Conservation (phyloP, 2,797 vertebrate genomes). For the Linurgus olivaceus region DNA sequence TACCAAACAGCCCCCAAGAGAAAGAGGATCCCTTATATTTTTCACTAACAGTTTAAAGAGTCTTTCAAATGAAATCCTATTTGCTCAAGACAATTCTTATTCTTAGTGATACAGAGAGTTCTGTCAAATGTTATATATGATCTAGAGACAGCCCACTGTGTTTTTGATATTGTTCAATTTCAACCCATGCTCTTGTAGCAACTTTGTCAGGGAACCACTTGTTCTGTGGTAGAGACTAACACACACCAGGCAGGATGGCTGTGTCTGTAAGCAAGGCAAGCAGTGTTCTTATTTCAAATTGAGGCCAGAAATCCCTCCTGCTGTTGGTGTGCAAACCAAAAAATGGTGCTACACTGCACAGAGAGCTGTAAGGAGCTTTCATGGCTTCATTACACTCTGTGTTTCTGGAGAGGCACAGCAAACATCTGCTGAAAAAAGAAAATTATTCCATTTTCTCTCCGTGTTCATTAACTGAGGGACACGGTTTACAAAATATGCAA, state of each 20-base stretch:
- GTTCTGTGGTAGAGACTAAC: neutral
- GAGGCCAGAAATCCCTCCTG: neutral
- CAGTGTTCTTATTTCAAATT: rapidly evolving
- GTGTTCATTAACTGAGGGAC: neutral
- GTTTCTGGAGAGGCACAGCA: neutral
- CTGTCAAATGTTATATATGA: neutral
- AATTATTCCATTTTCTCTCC: neutral
- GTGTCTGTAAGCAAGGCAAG: neutral
- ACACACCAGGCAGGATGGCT: neutral
- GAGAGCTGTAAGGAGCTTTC: neutral
- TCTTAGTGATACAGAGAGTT: neutral
- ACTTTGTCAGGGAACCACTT: neutral
- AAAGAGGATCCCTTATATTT: neutral
- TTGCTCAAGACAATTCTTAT: neutral
- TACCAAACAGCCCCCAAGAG: neutral
- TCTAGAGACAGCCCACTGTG: neutral
- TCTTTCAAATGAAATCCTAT: neutral
- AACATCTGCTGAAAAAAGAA: neutral
- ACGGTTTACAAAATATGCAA: neutral
- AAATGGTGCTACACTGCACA: neutral
- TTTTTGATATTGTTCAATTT: neutral
- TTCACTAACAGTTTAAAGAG: neutral
- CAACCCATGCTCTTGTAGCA: neutral
- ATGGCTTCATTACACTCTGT: neutral
- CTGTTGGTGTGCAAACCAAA: neutral